Conservation (phyloP, 2,113 vertebrate species). For the Kryptolebias marmoratus region DNA sequence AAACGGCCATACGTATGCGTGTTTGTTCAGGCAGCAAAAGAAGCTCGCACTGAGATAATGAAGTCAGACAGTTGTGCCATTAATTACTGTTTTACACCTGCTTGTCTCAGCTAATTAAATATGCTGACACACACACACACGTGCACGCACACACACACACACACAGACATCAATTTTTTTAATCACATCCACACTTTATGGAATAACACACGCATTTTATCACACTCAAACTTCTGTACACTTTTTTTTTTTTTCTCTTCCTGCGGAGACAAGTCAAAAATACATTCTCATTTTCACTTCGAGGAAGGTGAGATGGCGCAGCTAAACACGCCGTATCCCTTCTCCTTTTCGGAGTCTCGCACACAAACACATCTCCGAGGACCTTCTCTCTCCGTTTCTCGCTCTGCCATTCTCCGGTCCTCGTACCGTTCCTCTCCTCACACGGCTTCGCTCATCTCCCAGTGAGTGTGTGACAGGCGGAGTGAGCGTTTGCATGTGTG, state of each 20-base stretch:
- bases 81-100: conserved; percentile 80
- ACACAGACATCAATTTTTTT: neutral
- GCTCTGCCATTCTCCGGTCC: conserved; percentile 41
- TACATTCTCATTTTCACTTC: conserved; percentile 74
- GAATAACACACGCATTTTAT: conserved; percentile 19
- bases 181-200: conserved; percentile 8
- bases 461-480: conserved; percentile 13
- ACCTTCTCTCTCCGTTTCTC: conserved; percentile 41
- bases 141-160: neutral
- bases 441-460: neutral
- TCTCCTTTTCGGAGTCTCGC: conserved; percentile 28
- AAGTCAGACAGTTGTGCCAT: conserved; percentile 74
- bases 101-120: conserved; percentile 75
- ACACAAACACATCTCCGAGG: conserved; percentile 41
- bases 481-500: neutral
- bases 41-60: conserved; percentile 68
- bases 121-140: conserved; percentile 61
- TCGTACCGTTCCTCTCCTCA: neutral
- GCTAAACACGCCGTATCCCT: conserved; percentile 61
- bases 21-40: conserved; percentile 32
- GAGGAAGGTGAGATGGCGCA: conserved; percentile 61
- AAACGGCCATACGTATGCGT: neutral
- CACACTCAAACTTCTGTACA: conserved; percentile 42
- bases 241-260: conserved; percentile 4
- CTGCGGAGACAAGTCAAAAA: conserved; percentile 61